Percentiles rank a stretch among this genome's conserved stretches.
phyloP scores from a whole-genome alignment of 2,113 vertebrate species.

The Rhabdomys dilectus region DNA sequence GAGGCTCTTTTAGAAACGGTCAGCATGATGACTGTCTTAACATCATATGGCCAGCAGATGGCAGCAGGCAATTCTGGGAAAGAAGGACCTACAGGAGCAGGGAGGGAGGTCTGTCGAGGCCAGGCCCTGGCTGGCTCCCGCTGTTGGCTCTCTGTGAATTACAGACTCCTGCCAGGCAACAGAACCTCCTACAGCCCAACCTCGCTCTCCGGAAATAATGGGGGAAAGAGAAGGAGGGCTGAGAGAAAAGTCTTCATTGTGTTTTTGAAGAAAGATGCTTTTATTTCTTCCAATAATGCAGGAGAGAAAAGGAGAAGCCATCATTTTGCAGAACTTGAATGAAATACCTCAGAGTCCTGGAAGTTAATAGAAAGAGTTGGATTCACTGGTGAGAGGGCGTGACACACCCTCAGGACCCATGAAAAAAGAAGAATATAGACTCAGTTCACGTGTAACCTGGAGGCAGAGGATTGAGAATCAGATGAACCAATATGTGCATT shows the following conservation, averaged over 20 bases:
- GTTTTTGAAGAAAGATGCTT: conserved; percentile 66
- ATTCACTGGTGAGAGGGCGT: background rate
- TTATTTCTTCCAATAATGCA: conserved; percentile 59
- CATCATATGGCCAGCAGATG: conserved; percentile 64
- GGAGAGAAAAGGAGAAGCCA: conserved; percentile 34
- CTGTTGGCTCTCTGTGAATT: conserved; percentile 35
- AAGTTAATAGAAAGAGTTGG: background rate
- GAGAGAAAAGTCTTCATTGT: conserved; percentile 53
- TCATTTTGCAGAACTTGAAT: background rate
- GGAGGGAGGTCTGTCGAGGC: background rate
- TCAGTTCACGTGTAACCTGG: background rate
- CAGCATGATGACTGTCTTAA: background rate
- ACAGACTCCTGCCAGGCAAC: conserved; percentile 32
- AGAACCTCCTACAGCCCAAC: background rate
- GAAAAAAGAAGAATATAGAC: background rate
- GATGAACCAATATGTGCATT: background rate
- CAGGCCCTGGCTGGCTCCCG: background rate
- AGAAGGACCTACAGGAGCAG: background rate
- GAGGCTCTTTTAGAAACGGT: background rate
- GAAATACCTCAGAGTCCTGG: background rate
- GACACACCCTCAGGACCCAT: background rate
- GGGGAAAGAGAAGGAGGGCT: background rate
- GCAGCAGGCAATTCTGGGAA: conserved; percentile 67
- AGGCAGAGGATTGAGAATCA: background rate
- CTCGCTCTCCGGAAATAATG: conserved; percentile 43